Evolutionary conservation across 2,113 vertebrate genomes (phyloP).

Genomic region (Cranoglanis bouderius): DNA sequence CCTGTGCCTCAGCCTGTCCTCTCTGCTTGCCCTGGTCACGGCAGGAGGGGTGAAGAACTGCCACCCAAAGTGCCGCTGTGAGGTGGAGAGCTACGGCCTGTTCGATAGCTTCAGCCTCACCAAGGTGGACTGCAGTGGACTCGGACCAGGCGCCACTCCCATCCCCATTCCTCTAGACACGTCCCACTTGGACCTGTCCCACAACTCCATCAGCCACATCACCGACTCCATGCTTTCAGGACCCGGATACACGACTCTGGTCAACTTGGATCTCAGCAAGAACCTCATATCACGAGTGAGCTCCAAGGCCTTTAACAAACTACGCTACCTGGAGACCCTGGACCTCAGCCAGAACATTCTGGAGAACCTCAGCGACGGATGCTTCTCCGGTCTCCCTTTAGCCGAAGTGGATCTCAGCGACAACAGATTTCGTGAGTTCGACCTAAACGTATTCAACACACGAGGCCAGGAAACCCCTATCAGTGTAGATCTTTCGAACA

Average conservation of each 20-base stretch:
- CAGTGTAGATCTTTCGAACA: slow-evolving; percentile 87
- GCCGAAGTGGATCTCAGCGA: slow-evolving; percentile 88
- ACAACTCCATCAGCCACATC: slow-evolving; percentile 82
- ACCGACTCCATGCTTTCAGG: slow-evolving; percentile 86
- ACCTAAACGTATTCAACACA: slow-evolving; percentile 76
- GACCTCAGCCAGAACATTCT: slow-evolving; percentile 91
- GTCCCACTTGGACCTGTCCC: slow-evolving; percentile 88
- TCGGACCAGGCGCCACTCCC: slow-evolving; percentile 80
- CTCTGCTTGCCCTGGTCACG: slow-evolving; percentile 57
- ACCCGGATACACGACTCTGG: slow-evolving; percentile 94
- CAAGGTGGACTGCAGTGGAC: slow-evolving; percentile 86
- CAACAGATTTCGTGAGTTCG: slow-evolving; percentile 82
- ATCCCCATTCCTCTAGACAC: slow-evolving; percentile 93
- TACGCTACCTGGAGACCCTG: slow-evolving; percentile 91
- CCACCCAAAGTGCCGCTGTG: slow-evolving; percentile 86
- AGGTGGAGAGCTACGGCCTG: slow-evolving; percentile 93
- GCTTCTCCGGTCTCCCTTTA: slow-evolving; percentile 84
- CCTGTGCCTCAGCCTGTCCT: slow-evolving; percentile 61
- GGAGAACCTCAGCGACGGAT: slow-evolving; percentile 73
- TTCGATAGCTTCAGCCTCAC: slow-evolving; percentile 98
- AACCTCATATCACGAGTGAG: slow-evolving; percentile 82
- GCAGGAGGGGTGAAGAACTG: slow-evolving; percentile 76
- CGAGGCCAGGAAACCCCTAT: slow-evolving; percentile 81
- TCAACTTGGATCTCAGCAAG: slow-evolving; percentile 89
- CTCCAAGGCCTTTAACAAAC: slow-evolving; percentile 82